phyloP scores from a whole-genome alignment of 2,113 vertebrate genomes.

The Ageneiosus marmoratus region DNA sequence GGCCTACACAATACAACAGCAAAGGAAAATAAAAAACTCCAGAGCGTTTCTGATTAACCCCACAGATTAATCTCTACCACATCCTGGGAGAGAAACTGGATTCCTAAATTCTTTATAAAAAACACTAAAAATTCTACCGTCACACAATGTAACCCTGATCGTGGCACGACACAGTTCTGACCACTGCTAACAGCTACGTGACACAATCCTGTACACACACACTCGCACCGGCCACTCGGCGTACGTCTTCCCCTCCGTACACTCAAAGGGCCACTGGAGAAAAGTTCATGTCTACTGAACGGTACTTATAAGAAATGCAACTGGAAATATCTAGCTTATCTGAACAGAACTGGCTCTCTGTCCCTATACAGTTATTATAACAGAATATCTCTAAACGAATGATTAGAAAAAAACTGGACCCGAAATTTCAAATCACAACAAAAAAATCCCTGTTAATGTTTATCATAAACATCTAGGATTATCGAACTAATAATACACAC shows the following conservation, averaged over 20 bases:
- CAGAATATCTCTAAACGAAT: neutral
- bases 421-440: neutral
- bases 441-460: neutral
- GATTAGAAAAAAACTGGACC: neutral
- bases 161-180: slow-evolving; percentile 28
- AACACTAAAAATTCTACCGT: slow-evolving; percentile 19
- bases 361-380: neutral
- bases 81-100: neutral
- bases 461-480: slow-evolving; percentile 1
- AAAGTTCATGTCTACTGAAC: neutral
- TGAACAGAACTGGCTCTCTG: slow-evolving; percentile 14
- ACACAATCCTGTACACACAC: slow-evolving; percentile 37
- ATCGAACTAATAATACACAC: slow-evolving; percentile 3
- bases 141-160: slow-evolving; percentile 26
- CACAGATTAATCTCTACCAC: no score
- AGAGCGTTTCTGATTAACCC: neutral
- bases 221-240: neutral
- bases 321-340: slow-evolving; percentile 27
- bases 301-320: neutral
- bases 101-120: neutral
- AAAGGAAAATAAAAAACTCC: neutral
- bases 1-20: slow-evolving; percentile 27
- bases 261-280: neutral
- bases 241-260: neutral
- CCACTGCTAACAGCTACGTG: slow-evolving; percentile 27